A percentile compares a stretch with the other conserved stretches of the same genome.
phyloP scores from a whole-genome alignment of 2,797 vertebrate genomes.

The Sebastes minor region DNA sequence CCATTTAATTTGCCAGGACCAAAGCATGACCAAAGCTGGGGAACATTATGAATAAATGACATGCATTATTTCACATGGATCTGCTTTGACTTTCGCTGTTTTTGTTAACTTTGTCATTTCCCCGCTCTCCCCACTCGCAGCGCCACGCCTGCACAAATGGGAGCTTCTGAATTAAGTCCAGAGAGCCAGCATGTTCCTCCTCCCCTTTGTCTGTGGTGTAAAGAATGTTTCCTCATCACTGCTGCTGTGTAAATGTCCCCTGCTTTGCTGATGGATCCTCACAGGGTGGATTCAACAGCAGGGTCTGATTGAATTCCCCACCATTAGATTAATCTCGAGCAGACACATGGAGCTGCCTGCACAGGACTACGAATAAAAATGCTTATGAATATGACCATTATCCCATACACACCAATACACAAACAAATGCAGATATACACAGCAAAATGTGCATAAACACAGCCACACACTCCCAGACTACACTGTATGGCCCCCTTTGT shows the following conservation, averaged over 20 bases:
- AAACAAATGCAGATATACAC: neutral
- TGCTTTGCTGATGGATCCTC: slow-evolving; percentile 68
- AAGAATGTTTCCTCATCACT: slow-evolving; percentile 46
- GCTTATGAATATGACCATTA: neutral
- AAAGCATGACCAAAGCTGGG: slow-evolving; percentile 66
- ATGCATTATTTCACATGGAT: slow-evolving; percentile 73
- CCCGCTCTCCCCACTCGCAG: slow-evolving; percentile 39
- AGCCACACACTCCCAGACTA: neutral
- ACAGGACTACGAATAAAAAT: slow-evolving; percentile 22
- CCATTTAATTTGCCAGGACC: slow-evolving; percentile 63
- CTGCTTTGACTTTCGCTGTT: slow-evolving; percentile 58
- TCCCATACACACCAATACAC: neutral
- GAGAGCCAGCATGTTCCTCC: slow-evolving; percentile 46
- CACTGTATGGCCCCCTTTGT: neutral
- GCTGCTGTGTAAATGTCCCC: slow-evolving; percentile 65
- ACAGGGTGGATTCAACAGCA: slow-evolving; percentile 62
- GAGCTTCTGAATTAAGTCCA: slow-evolving; percentile 54
- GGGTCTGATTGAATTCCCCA: slow-evolving; percentile 71
- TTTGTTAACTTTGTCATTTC: slow-evolving; percentile 59
- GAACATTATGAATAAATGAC: slow-evolving; percentile 77
- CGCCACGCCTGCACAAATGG: slow-evolving; percentile 49
- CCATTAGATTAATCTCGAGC: slow-evolving; percentile 65
- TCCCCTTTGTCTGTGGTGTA: slow-evolving; percentile 54
- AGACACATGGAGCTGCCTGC: slow-evolving; percentile 48
- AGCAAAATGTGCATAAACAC: neutral